Evolutionary conservation across 2,888 invertebrate genomes (phyloP).

Genomic region (Hipparchia sbordonii): DNA sequence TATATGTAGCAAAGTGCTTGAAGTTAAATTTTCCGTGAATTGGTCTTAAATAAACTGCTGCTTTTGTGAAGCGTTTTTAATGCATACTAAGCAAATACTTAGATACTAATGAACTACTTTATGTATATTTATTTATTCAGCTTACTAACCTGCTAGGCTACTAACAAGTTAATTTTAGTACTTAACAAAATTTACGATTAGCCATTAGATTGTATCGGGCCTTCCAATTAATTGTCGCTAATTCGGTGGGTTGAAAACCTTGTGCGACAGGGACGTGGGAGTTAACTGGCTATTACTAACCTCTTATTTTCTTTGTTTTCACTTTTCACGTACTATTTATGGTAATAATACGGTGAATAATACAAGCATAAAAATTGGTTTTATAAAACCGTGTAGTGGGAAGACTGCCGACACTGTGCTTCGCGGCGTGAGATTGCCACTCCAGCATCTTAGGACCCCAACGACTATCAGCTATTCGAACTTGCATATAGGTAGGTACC

Average conservation of each 20-base stretch:
- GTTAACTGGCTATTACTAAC: slow-evolving; percentile 40
- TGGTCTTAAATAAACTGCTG: too few relatives aligned
- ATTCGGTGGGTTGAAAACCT: slow-evolving; percentile 52
- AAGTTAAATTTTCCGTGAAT: too few relatives aligned
- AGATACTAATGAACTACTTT: too few relatives aligned
- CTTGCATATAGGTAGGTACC: too few relatives aligned
- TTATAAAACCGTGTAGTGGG: too few relatives aligned
- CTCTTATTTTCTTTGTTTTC: slow-evolving; percentile 19
- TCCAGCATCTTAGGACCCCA: too few relatives aligned
- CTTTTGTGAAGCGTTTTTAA: too few relatives aligned
- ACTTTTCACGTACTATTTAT: neutral
- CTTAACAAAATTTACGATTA: neutral
- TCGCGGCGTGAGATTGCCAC: too few relatives aligned
- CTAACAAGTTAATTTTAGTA: slow-evolving; percentile 2
- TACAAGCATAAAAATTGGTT: neutral
- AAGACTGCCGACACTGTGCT: too few relatives aligned
- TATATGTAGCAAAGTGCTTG: too few relatives aligned
- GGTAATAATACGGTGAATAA: neutral
- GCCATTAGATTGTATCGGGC: slow-evolving; percentile 11
- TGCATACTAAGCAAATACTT: too few relatives aligned
- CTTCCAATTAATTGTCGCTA: slow-evolving; percentile 42
- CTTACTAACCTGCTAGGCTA: neutral
- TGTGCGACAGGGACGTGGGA: slow-evolving; percentile 46
- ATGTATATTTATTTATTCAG: neutral
- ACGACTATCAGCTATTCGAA: too few relatives aligned